Base-by-base conservation (phyloP, 2,888 invertebrate genomes). In the Sinelater perroti region DNA sequence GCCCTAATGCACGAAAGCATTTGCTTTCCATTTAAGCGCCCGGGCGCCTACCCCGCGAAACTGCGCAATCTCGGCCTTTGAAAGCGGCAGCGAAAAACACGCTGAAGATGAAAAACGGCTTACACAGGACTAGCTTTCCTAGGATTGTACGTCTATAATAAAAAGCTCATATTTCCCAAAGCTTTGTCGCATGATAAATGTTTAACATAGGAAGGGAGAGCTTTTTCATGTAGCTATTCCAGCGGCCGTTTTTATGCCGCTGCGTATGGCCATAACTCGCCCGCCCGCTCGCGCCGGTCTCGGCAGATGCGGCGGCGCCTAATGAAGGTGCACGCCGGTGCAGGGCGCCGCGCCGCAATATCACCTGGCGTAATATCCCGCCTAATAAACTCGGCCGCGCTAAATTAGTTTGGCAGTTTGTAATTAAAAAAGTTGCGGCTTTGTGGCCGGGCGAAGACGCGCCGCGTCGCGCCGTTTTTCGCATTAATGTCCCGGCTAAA, bases 391-490 rank as follows among this genome's bases (percentile, higher is more conserved):
- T 68, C 67, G 61, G 53, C 55, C 60, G 62, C 64, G 62, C 67
- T 68, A 68, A 68, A 69, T 68, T 67, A 68, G 68, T 69, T 71
- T 66, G 59, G 47, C 66, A 69, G 68, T 71, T 70, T 70, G 67
- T 71, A 71, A 71, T 71, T 71, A 71, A 70, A 71, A 71, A 71
- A 71, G 68, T 71, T 71, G 50, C 45, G 36, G 50, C 49, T 47
- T 53, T 49, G 58, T 49, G 35, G 57, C n/a, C n/a, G n/a, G n/a
- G n/a, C n/a, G n/a, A n/a, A n/a, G n/a, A n/a, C n/a, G n/a, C n/a
- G n/a, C n/a, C n/a, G n/a, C n/a, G n/a, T n/a, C n/a, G 26, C 6
- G 26, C 26, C 26, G 26, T 7, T 7, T 8, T n/a, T n/a, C n/a
- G n/a, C n/a, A n/a, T n/a, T n/a, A n/a, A n/a, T n/a, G n/a, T n/a